phyloP scores from a whole-genome alignment of 2,797 vertebrate genomes.

The Danio kyathit region DNA sequence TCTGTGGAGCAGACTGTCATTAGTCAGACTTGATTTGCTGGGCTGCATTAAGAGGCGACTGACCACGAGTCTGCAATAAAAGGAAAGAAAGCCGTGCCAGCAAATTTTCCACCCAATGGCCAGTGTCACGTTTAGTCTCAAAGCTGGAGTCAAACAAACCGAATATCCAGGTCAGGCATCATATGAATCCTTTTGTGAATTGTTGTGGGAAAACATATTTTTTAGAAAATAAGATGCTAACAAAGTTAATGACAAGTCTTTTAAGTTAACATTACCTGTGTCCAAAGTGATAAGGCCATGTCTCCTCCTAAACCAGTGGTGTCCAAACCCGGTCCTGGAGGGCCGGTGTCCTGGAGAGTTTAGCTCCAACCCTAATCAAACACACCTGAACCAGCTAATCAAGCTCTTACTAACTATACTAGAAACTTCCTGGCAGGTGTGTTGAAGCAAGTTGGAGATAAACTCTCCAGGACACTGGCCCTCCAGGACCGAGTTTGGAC shows the following conservation, averaged over 20 bases:
- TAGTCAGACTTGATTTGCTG: slow-evolving; percentile 50
- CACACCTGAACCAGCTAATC: too few species aligned
- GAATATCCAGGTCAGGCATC: neutral
- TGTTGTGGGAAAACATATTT: neutral
- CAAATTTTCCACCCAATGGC: slow-evolving; percentile 22
- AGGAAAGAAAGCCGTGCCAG: slow-evolving; percentile 17
- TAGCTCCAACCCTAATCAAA: too few species aligned
- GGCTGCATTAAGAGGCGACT: slow-evolving; percentile 15
- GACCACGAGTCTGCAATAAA: slow-evolving; percentile 34
- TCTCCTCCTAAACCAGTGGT: too few species aligned
- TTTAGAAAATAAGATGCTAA: neutral
- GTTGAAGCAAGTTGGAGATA: too few species aligned
- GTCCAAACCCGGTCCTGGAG: too few species aligned
- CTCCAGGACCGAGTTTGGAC: too few species aligned
- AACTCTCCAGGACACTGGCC: too few species aligned
- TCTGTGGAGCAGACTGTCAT: slow-evolving; percentile 43
- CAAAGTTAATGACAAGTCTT: neutral
- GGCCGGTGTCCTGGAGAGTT: too few species aligned
- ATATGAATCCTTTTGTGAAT: neutral
- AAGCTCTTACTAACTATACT: too few species aligned
- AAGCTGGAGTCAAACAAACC: neutral
- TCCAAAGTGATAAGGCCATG: too few species aligned
- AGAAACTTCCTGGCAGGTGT: too few species aligned
- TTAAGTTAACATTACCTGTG: too few species aligned
- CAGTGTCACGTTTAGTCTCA: neutral